Evolutionary conservation across 2,888 invertebrate genomes (phyloP).

Genomic region (Druceiella hillmani): DNA sequence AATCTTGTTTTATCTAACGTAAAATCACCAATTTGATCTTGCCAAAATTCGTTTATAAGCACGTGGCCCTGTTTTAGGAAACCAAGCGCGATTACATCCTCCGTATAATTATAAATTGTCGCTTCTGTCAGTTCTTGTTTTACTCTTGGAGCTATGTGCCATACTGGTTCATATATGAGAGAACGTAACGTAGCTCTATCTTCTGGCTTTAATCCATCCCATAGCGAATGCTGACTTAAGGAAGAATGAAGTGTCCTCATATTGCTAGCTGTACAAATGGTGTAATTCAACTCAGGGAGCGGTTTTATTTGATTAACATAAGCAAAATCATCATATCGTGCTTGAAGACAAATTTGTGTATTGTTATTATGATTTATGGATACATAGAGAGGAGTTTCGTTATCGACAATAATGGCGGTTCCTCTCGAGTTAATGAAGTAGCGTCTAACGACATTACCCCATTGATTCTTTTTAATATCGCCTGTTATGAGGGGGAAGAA

Average conservation of each 20-base stretch:
- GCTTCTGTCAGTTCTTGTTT: constrained; percentile 61
- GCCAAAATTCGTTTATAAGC: constrained; percentile 77
- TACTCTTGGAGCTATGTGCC: constrained; percentile 72
- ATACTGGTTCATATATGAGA: constrained; percentile 77
- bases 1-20: constrained; percentile 74
- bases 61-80: constrained; percentile 76
- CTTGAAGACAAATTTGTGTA: constrained; percentile 71
- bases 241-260: constrained; percentile 73
- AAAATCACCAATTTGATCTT: constrained; percentile 79
- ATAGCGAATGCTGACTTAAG: constrained; percentile 73
- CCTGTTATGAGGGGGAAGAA: constrained; percentile 82
- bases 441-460: constrained; percentile 76
- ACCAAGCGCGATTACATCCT: constrained; percentile 72
- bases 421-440: constrained; percentile 85
- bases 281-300: constrained; percentile 73
- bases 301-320: constrained; percentile 65
- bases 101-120: constrained; percentile 76
- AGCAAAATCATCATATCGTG: constrained; percentile 74
- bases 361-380: constrained; percentile 61
- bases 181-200: constrained; percentile 70
- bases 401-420: constrained; percentile 71
- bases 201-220: constrained; percentile 77
- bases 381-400: constrained; percentile 73
- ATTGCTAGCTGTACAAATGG: constrained; percentile 76
- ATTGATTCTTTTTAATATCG: constrained; percentile 63